Base-by-base conservation (phyloP, 2,888 invertebrate species). In the Andrena chrysosceles region DNA sequence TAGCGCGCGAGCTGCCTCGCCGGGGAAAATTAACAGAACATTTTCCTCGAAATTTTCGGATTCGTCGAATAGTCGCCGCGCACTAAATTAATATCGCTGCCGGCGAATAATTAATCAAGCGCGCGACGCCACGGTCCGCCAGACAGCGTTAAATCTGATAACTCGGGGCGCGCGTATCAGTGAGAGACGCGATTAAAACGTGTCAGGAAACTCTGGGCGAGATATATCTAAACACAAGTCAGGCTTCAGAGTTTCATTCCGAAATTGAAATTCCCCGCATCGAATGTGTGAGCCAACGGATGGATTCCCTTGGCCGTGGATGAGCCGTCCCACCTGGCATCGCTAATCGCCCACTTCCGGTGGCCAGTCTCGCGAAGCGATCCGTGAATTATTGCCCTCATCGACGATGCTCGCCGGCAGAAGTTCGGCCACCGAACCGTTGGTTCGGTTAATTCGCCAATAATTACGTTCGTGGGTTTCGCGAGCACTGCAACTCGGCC, bases 61-160 rank as follows among this genome's bases (percentile, higher is more conserved):
- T 62, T 48, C 66, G 31, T 26, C 75, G 66, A 62, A 62, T 67
- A 23, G 8, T 31, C 62, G 23, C 2, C 6, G 35, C n/a, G 26
- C 13, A 10, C 31, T 5, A 54, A 70, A 81, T 85, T 78, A 82
- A 79, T 69, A 77, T 79, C 67, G 52, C 29, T 16, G 52, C 56
- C 54, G 63, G 63, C 70, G 79, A 84, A 86, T 84, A 84, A 81
- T 84, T 84, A 81, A 86, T 73, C 71, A 72, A 67, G 48, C 54
- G 42, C 20, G 20, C 31, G 10, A 73, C 75, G 60, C 66, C 13
- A 52, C 77, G 68, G n/a, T 23, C 8, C 29, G 20, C n/a, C 7
- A n/a, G 31, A 31, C 49, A 35, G 49, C 33, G 13, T 35, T 71
- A 48, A 56, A 67, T 48, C 31, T 42, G 42, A 59, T 26, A 35